Percentiles rank a stretch among this genome's conserved stretches.
phyloP scores from a whole-genome alignment of 2,797 vertebrate genomes.

The Poliocrania exsul region DNA sequence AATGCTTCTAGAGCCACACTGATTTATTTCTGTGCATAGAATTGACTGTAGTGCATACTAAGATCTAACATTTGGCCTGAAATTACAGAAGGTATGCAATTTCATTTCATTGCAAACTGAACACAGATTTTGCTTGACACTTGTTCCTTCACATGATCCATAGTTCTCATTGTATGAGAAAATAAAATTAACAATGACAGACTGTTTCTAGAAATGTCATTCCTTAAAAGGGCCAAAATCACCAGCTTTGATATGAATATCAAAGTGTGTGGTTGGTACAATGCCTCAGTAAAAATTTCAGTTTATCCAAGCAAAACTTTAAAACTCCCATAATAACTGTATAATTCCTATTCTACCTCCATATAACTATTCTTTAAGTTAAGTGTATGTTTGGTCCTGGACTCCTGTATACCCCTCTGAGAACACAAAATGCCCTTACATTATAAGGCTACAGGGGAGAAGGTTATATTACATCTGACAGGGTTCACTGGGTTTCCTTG shows the following conservation, averaged over 20 bases:
- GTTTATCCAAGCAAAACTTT: conserved; percentile 3
- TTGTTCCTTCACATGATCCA: background rate
- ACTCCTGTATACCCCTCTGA: background rate
- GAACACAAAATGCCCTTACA: background rate
- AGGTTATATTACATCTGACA: conserved; percentile 47
- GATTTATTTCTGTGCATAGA: background rate
- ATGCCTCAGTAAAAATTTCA: background rate
- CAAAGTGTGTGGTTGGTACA: background rate
- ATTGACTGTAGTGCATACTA: background rate
- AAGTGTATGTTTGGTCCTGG: background rate
- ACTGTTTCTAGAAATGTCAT: background rate
- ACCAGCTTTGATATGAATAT: background rate
- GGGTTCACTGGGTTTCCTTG: conserved; percentile 50
- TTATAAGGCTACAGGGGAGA: background rate
- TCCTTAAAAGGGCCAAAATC: background rate
- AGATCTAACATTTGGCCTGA: background rate
- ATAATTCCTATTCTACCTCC: background rate
- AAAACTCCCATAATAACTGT: background rate
- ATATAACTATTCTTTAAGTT: background rate
- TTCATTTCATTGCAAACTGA: background rate
- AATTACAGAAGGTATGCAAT: background rate
- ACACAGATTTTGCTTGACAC: conserved; percentile 13
- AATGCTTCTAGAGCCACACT: background rate
- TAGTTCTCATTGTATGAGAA: background rate
- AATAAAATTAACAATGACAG: background rate